These are phyloP conservation scores for Corythornis vintsioides DNA, from an alignment of 2,113 vertebrate species.

Conservation along the genomic window DNA sequence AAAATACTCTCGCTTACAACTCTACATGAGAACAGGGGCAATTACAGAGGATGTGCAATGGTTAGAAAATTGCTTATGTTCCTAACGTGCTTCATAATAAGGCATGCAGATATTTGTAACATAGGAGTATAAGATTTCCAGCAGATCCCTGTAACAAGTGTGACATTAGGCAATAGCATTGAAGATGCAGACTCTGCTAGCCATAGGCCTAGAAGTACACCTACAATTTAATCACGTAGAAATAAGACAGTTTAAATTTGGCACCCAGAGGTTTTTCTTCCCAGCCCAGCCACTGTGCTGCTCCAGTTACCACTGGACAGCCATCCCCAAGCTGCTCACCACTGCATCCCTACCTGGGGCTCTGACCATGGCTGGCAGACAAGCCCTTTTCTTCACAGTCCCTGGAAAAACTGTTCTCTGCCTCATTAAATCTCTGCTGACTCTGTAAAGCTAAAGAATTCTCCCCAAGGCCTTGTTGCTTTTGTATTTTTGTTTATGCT, in stretches of 20 bases:
- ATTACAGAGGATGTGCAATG: background rate
- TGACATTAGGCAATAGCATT: background rate
- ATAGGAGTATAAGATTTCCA: background rate
- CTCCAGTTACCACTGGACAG: background rate
- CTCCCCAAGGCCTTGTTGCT: background rate
- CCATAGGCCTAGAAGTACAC: background rate
- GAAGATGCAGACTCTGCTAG: background rate
- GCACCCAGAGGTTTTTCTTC: background rate
- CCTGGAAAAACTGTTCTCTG: background rate
- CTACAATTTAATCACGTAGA: background rate
- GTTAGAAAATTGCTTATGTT: background rate
- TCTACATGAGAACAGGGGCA: background rate
- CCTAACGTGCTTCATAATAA: background rate
- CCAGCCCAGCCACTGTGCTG: background rate
- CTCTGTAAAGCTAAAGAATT: background rate
- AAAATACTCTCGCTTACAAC: background rate
- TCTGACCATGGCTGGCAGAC: background rate
- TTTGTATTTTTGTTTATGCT: background rate
- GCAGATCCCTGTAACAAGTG: background rate
- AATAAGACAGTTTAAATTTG: background rate
- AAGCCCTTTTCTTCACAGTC: background rate
- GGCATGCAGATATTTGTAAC: background rate
- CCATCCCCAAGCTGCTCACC: background rate
- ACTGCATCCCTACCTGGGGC: background rate
- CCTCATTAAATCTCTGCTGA: background rate